Percentiles rank a stretch among this genome's conserved stretches.
phyloP scores from a whole-genome alignment of 2,113 vertebrate species.

The Xiphias gladius region DNA sequence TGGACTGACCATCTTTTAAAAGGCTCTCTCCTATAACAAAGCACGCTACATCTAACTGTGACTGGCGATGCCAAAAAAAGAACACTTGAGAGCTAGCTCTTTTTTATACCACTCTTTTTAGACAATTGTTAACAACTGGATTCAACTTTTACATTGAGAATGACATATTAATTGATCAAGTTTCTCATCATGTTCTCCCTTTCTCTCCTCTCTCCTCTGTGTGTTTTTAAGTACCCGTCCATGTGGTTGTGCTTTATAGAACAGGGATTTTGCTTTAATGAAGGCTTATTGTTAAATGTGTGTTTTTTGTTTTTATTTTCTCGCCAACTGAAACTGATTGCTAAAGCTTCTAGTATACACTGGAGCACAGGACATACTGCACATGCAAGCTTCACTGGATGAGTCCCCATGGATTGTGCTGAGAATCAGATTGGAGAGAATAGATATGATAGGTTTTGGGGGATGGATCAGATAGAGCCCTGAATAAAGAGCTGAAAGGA shows the following conservation, averaged over 20 bases:
- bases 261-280: neutral
- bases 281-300: neutral
- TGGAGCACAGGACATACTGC: neutral
- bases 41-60: slow-evolving; percentile 11
- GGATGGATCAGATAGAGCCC: neutral
- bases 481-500: slow-evolving; percentile 6
- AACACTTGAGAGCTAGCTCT: neutral
- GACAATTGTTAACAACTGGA: slow-evolving; percentile 8
- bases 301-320: too few relatives aligned
- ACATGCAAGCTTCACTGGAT: neutral
- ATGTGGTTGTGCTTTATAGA: neutral
- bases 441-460: neutral
- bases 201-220: neutral
- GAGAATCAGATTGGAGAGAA: neutral
- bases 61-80: slow-evolving; percentile 27
- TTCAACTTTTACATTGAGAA: slow-evolving; percentile 25
- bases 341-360: neutral
- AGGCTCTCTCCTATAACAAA: neutral
- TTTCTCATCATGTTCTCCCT: neutral
- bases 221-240: neutral
- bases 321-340: neutral
- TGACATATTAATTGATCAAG: slow-evolving; percentile 5
- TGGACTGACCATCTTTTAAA: slow-evolving; percentile 28
- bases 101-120: neutral
- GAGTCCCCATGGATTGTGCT: neutral